A percentile compares a stretch with the other conserved stretches of the same genome.
Evolutionary conservation across 2,888 invertebrate species (phyloP).

Genomic region (Cecidostiba fungosa): DNA sequence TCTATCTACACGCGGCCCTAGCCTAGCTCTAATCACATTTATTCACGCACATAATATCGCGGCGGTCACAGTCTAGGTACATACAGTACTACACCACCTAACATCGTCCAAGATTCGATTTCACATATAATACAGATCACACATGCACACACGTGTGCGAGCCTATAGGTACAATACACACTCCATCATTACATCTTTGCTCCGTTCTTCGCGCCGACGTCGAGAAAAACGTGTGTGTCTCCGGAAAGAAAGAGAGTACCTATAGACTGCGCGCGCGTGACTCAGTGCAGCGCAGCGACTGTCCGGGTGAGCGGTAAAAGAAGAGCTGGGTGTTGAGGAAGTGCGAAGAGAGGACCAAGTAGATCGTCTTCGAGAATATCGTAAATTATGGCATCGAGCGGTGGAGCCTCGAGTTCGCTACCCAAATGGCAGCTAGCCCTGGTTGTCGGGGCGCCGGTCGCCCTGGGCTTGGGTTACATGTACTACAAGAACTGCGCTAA

Average conservation of each 20-base stretch:
- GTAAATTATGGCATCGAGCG: constrained; percentile 63
- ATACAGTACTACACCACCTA: too few relatives aligned
- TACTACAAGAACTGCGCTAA: constrained; percentile 84
- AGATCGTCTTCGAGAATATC: background rate
- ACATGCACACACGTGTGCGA: too few relatives aligned
- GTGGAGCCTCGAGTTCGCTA: constrained; percentile 81
- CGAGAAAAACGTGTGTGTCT: too few relatives aligned
- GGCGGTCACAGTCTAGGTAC: too few relatives aligned
- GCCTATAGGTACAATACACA: too few relatives aligned
- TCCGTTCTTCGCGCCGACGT: too few relatives aligned
- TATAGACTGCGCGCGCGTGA: constrained; percentile 19
- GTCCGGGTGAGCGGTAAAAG: background rate
- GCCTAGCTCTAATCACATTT: too few relatives aligned
- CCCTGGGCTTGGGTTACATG: constrained; percentile 90
- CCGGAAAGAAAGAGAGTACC: background rate
- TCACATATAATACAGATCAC: too few relatives aligned
- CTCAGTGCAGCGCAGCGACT: background rate
- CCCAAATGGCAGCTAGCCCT: constrained; percentile 94
- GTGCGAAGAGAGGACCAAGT: background rate
- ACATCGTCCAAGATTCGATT: too few relatives aligned
- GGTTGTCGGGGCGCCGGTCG: constrained; percentile 90
- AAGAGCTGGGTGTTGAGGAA: background rate
- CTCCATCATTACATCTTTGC: too few relatives aligned
- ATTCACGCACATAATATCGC: too few relatives aligned
- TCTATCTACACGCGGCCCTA: background rate